These are phyloP conservation scores for Catostylus mosaicus DNA, from an alignment of 30 jellyfish, hydroid and myxozoan species.

Conservation along the genomic window DNA sequence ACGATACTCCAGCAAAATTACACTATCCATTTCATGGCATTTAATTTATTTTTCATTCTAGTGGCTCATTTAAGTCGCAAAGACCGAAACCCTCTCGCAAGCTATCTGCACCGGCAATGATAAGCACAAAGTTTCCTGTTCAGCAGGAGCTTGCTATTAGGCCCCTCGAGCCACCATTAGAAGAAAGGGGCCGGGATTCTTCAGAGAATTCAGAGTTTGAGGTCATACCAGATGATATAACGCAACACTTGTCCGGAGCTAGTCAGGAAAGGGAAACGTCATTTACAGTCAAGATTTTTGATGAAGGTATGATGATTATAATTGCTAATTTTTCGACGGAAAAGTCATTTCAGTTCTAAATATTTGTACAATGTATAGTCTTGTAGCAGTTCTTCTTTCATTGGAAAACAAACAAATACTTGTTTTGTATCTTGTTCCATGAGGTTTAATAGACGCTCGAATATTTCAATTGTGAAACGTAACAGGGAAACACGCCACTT, in stretches of 20 bases:
- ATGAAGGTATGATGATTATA: slow-evolving; percentile 24
- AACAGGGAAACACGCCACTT: no score
- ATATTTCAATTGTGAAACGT: no score
- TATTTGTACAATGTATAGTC: no score
- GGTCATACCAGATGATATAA: slow-evolving; percentile 5
- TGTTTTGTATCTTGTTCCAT: no score
- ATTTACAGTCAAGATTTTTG: slow-evolving; percentile 44
- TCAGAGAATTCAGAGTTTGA: slow-evolving; percentile 57
- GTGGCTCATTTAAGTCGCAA: neutral
- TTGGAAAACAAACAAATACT: no score
- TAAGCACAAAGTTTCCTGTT: neutral
- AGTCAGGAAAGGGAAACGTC: slow-evolving; percentile 20
- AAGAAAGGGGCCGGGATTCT: slow-evolving; percentile 32
- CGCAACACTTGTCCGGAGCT: neutral
- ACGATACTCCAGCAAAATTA: no score
- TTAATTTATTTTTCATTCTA: neutral
- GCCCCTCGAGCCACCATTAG: slow-evolving; percentile 32
- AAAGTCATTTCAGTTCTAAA: no score
- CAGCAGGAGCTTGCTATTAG: slow-evolving; percentile 10
- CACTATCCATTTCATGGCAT: no score
- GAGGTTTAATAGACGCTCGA: no score
- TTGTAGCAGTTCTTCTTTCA: no score
- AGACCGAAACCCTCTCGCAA: slow-evolving; percentile 7
- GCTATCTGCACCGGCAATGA: slow-evolving; percentile 49
- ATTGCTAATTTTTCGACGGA: no score